These are phyloP conservation scores for Ammospiza maritima DNA, from an alignment of 2,797 vertebrate genomes.

Conservation along the genomic window DNA sequence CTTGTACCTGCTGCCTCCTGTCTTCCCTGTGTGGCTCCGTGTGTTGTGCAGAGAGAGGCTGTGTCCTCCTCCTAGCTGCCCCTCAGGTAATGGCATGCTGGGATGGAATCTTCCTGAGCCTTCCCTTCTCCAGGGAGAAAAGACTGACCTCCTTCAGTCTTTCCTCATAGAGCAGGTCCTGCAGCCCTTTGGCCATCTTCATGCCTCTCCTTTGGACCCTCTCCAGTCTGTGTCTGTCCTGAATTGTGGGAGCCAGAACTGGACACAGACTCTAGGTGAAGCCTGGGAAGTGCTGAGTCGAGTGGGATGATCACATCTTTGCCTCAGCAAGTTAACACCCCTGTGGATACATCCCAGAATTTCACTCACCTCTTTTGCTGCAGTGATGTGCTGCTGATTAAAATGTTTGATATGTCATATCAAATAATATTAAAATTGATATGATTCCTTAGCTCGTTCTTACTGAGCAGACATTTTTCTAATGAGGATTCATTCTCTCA, in stretches of 20 bases:
- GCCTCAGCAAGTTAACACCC: neutral
- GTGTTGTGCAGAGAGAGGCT: neutral
- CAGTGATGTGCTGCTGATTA: neutral
- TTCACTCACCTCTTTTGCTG: neutral
- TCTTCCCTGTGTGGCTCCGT: rapidly evolving
- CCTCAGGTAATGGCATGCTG: neutral
- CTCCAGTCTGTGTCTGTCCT: neutral
- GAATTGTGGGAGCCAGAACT: neutral
- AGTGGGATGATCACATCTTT: neutral
- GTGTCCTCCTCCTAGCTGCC: neutral
- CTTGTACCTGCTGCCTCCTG: neutral
- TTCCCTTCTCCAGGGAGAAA: neutral
- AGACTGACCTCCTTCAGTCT: neutral
- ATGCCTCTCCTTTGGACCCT: neutral
- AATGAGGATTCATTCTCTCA: neutral
- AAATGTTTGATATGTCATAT: neutral
- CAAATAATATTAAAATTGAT: neutral
- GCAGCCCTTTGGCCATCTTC: neutral
- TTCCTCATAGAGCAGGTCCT: neutral
- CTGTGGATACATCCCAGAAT: neutral
- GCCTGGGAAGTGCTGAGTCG: rapidly evolving
- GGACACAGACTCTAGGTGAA: neutral
- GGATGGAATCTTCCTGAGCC: neutral
- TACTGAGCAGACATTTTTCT: neutral
- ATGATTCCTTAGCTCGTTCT: neutral